Evolutionary conservation across 2,113 vertebrate genomes (phyloP).

Genomic region (Otolemur garnettii): DNA sequence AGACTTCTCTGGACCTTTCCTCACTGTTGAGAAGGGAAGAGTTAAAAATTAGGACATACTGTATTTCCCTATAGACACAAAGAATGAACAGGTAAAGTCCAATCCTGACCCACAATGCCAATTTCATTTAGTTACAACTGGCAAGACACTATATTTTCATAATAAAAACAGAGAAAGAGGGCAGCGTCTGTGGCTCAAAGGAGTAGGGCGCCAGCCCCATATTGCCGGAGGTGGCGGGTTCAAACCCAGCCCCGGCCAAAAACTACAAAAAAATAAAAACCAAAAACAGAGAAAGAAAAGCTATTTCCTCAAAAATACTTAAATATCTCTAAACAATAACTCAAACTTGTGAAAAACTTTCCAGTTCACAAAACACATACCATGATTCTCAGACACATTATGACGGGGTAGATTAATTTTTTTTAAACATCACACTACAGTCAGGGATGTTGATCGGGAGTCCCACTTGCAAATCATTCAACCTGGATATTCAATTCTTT

Average conservation of each 20-base stretch:
- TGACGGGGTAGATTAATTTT: neutral
- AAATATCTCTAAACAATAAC: neutral
- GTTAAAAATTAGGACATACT: neutral
- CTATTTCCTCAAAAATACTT: constrained; percentile 45
- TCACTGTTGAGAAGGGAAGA: neutral
- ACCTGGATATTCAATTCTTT: neutral
- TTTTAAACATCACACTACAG: neutral
- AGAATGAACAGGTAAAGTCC: neutral
- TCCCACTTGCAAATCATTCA: neutral
- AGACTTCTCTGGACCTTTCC: neutral
- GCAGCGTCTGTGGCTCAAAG: too few relatives aligned
- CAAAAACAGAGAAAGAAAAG: constrained; percentile 55
- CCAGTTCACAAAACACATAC: neutral
- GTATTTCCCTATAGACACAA: neutral
- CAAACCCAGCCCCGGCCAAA: too few relatives aligned
- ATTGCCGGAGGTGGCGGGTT: too few relatives aligned
- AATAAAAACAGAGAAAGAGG: constrained; percentile 18
- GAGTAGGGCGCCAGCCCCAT: too few relatives aligned
- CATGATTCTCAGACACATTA: neutral
- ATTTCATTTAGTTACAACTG: neutral
- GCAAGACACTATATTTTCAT: neutral
- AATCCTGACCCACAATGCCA: constrained; percentile 28
- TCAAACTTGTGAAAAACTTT: constrained; percentile 8
- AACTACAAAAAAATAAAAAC: too few relatives aligned
- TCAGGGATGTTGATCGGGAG: neutral